Evolutionary conservation across 1,140 invertebrate species (phyloP), one percentile per base, ranked within the genome.

Genomic region (Schlechtendalia chinensis): DNA sequence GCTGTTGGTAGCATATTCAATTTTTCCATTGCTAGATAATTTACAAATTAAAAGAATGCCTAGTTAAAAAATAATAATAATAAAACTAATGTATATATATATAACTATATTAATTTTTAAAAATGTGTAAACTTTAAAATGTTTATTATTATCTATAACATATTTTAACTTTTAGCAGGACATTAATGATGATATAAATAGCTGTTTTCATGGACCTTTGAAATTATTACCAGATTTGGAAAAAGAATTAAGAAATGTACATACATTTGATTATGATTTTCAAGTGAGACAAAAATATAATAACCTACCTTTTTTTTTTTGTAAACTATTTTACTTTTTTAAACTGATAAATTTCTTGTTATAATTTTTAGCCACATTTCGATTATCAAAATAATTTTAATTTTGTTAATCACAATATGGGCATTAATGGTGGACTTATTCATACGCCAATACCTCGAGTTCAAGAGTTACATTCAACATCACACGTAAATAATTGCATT

Each of bases 321-420:
- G n/a, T n/a, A n/a, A 39, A 39, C 8, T 39, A 39, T 8, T 39
- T 8, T 39, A 39, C 8, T 39, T 39, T 39, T 39, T 39, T 39
- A 39, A n/a, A n/a, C n/a, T n/a, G n/a, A n/a, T n/a, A 45, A 29
- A 32, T 10, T 59, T 5, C 17, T 1, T 65, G 29, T 29, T 32
- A 65, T 32, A 19, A 27, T 27, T 71, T 71, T 53, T 17, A 77
- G 74, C 56, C 39, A 17, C n/a, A 29, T 61, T 77, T 77, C 22
- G 56, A 77, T 45, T 77, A 45, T 77, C 58, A 61, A 77, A 77
- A 77, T 77, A 58, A 47, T 77, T 61, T 61, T 14, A 77, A 77
- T 77, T 77, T 61, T 45, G 39, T 61, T 27, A 58, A 77, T 59
- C 74, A 77, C 61, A 77, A 61, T 59, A 17, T 61, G 32, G 22